Conservation (phyloP, 1,140 invertebrate species). For the Gryllus bimaculatus region DNA sequence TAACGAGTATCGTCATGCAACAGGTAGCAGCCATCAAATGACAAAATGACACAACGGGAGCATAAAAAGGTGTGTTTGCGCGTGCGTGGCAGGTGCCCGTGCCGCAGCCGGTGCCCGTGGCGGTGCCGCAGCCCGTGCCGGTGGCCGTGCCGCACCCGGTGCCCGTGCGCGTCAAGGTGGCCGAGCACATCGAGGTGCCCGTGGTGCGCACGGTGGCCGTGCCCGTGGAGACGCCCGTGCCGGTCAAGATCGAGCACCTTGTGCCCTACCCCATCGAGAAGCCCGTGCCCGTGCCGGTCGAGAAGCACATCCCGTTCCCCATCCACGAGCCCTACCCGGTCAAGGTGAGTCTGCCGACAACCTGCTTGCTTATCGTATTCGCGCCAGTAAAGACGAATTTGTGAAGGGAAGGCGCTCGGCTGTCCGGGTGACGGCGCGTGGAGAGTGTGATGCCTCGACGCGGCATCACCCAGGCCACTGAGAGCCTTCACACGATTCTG, state of each 20-base stretch:
- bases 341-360: slow-evolving; percentile 1
- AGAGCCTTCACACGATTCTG: too few species aligned
- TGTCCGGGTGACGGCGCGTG: too few species aligned
- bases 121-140: background rate
- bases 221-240: slow-evolving; percentile 14
- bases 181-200: slow-evolving; percentile 18
- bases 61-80: too few species aligned
- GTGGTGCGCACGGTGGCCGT: slow-evolving; percentile 15
- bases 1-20: too few species aligned
- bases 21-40: too few species aligned
- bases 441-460: too few species aligned
- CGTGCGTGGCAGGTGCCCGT: background rate
- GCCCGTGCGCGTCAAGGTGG: background rate
- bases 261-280: slow-evolving; percentile 20
- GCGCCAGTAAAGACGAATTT: too few species aligned
- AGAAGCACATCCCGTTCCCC: slow-evolving; percentile 14
- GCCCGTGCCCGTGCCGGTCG: slow-evolving; percentile 15
- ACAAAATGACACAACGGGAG: too few species aligned
- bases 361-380: too few species aligned
- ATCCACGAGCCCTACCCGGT: slow-evolving; percentile 18
- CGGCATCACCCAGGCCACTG: too few species aligned
- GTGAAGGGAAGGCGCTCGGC: too few species aligned
- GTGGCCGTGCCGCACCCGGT: background rate
- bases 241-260: slow-evolving; percentile 13
- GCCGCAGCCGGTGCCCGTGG: background rate